Conservation (phyloP, 2,113 vertebrate genomes). For the Cavia aperea region DNA sequence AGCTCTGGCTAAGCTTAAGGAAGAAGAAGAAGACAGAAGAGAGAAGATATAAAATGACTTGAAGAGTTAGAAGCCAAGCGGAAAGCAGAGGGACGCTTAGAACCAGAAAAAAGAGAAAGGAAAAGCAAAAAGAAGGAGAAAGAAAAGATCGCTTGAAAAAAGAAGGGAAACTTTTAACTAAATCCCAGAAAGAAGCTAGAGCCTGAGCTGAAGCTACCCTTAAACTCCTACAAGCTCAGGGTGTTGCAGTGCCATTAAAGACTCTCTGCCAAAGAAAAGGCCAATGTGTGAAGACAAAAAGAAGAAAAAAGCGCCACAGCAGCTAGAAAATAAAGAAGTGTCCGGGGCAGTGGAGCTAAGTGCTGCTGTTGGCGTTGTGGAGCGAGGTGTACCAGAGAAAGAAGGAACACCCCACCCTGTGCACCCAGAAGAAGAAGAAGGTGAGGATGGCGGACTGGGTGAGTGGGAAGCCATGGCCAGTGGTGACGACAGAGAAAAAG, state of each 20-base stretch:
- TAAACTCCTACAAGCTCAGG: constrained; percentile 92
- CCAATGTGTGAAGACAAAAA: constrained; percentile 94
- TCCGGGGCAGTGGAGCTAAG: constrained; percentile 79
- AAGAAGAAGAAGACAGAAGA: constrained; percentile 88
- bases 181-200: constrained; percentile 89
- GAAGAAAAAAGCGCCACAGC: constrained; percentile 85
- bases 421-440: constrained; percentile 79
- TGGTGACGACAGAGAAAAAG: constrained; percentile 73
- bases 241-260: constrained; percentile 98
- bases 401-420: constrained; percentile 70
- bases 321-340: constrained; percentile 80
- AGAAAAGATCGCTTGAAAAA: constrained; percentile 90
- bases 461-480: too few relatives aligned
- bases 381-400: constrained; percentile 76
- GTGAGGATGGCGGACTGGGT: constrained; percentile 65
- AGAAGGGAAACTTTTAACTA: constrained; percentile 95
- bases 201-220: constrained; percentile 91
- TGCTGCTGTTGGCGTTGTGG: constrained; percentile 76
- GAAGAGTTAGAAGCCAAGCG: constrained; percentile 92
- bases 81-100: constrained; percentile 93
- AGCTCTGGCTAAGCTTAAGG: constrained; percentile 88
- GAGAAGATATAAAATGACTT: constrained; percentile 69
- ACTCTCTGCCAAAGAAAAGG: constrained; percentile 94
- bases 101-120: constrained; percentile 94
- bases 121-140: constrained; percentile 85